These are phyloP conservation scores for Nymphicus hollandicus DNA, from an alignment of 2,113 vertebrate genomes.

Conservation along the genomic window DNA sequence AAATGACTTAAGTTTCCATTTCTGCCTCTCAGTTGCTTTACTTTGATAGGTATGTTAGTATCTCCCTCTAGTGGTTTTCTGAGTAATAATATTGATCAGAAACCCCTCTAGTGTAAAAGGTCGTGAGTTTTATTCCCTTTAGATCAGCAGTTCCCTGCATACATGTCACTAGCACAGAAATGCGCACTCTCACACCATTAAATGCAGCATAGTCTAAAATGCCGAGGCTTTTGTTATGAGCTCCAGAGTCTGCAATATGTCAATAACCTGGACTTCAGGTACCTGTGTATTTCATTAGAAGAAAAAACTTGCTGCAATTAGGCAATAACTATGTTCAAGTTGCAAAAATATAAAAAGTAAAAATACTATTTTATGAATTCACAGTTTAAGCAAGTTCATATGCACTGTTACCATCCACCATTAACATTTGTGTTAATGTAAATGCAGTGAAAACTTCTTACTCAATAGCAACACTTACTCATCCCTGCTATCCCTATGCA, in stretches of 20 bases:
- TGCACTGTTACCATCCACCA: not conserved
- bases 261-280: not conserved
- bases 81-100: not conserved
- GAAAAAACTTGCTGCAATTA: not conserved
- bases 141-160: not conserved
- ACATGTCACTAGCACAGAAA: not conserved
- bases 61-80: constrained; percentile 71
- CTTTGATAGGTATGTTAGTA: constrained; percentile 28
- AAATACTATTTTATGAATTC: not conserved
- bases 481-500: not conserved
- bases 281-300: not conserved
- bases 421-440: not conserved
- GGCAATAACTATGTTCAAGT: not conserved
- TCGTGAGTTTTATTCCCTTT: not conserved
- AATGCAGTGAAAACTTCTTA: not conserved
- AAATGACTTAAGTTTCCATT: not conserved
- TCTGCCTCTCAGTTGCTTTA: not conserved
- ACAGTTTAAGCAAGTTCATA: not conserved
- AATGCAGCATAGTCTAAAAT: not conserved
- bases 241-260: not conserved
- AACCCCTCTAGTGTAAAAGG: not conserved
- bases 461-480: not conserved
- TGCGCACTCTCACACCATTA: not conserved
- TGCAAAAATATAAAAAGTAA: not conserved
- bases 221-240: rapidly evolving